Evolutionary conservation across 1,140 invertebrate species (phyloP).

Genomic region (Anagrus nilaparvatae): DNA sequence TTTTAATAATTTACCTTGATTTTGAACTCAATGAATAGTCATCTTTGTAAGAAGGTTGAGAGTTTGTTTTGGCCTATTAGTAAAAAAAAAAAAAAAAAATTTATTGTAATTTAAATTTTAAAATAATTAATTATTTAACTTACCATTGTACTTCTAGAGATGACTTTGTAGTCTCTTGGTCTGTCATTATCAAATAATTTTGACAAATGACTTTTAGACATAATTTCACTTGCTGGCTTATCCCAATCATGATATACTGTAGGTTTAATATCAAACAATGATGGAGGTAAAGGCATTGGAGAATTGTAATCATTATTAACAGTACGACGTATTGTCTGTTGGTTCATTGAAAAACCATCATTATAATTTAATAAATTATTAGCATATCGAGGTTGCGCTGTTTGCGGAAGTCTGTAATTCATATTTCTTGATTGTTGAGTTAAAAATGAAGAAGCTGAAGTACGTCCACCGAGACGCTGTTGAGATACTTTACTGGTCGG

Average conservation of each 20-base stretch:
- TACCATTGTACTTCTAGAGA: constrained; percentile 27
- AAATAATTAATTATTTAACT: constrained; percentile 5
- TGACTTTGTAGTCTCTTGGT: constrained; percentile 30
- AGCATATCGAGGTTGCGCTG: constrained; percentile 27
- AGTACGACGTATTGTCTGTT: constrained; percentile 21
- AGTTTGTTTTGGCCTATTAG: constrained; percentile 22
- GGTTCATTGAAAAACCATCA: constrained; percentile 19
- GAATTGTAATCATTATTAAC: constrained; percentile 40
- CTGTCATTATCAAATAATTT: constrained; percentile 26
- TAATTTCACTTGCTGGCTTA: constrained; percentile 19
- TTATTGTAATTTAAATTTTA: not conserved
- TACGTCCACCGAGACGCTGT: constrained; percentile 17
- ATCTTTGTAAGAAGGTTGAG: constrained; percentile 25
- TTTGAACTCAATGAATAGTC: constrained; percentile 34
- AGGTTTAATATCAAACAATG: constrained; percentile 34
- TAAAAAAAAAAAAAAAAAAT: constrained; percentile 4
- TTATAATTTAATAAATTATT: constrained; percentile 30
- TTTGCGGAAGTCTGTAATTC: constrained; percentile 23
- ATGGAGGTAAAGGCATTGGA: constrained; percentile 35
- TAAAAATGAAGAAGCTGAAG: constrained; percentile 20
- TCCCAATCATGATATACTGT: constrained; percentile 32
- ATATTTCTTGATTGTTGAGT: constrained; percentile 20
- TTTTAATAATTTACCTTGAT: constrained; percentile 19
- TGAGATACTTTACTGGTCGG: constrained; percentile 39
- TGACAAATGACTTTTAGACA: constrained; percentile 20